Conservation (phyloP, 2,888 invertebrate genomes). For the Adelphocoris suturalis region DNA sequence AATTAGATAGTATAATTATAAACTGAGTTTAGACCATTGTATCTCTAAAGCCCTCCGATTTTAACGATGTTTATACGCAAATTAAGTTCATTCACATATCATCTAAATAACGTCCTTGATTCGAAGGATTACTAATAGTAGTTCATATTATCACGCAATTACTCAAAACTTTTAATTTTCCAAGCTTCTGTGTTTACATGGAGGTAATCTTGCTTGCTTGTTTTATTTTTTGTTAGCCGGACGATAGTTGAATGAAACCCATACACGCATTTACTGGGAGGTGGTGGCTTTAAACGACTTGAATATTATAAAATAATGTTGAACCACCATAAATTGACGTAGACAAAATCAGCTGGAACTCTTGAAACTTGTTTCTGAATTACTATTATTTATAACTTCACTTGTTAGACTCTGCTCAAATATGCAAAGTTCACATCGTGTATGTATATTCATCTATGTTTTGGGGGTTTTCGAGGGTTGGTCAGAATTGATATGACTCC, state of each 20-base stretch:
- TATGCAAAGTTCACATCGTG: conserved; percentile 36
- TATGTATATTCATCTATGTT: too few relatives aligned
- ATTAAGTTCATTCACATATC: conserved; percentile 32
- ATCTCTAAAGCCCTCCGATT: conserved; percentile 27
- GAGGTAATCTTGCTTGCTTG: neutral
- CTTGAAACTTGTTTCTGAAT: neutral
- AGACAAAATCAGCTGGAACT: neutral
- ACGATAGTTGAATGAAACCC: neutral
- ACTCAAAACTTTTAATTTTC: neutral
- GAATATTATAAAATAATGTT: neutral
- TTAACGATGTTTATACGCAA: neutral
- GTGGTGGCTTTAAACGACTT: neutral
- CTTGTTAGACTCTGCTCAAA: conserved; percentile 45
- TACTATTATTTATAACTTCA: neutral
- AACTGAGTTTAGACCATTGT: conserved; percentile 13
- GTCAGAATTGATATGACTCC: too few relatives aligned
- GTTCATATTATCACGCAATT: neutral
- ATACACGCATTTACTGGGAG: neutral
- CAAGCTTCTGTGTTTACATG: too few relatives aligned
- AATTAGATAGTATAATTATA: neutral
- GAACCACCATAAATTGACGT: neutral
- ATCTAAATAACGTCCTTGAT: neutral
- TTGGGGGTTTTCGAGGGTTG: too few relatives aligned
- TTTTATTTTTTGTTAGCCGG: neutral
- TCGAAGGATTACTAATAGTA: neutral